Evolutionary conservation across 2,888 invertebrate species (phyloP).

Genomic region (Dicyrtomina minuta): DNA sequence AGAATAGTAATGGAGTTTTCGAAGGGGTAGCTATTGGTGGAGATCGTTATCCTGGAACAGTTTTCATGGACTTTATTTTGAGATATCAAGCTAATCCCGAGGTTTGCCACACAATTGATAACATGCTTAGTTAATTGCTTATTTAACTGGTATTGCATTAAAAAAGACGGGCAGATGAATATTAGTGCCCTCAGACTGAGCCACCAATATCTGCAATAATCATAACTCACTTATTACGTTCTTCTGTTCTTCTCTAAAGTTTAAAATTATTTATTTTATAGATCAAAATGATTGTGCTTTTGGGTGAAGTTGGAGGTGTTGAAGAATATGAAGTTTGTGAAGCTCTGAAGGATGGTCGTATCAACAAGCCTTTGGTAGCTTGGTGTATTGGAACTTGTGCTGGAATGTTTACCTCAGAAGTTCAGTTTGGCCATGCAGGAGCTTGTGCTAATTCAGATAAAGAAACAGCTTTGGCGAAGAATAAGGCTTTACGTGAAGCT

Average conservation of each 20-base stretch:
- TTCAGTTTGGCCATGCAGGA: slow-evolving; percentile 99
- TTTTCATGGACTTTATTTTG: slow-evolving; percentile 95
- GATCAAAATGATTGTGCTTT: slow-evolving; percentile 89
- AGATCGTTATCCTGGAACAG: slow-evolving; percentile 96
- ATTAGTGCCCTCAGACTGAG: too few relatives aligned
- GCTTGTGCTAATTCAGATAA: slow-evolving; percentile 91
- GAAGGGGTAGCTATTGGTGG: slow-evolving; percentile 99
- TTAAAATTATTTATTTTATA: too few relatives aligned
- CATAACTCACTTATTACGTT: too few relatives aligned
- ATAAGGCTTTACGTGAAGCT: slow-evolving; percentile 74
- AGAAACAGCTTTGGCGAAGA: slow-evolving; percentile 93
- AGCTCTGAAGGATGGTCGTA: slow-evolving; percentile 74
- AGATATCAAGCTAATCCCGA: slow-evolving; percentile 69
- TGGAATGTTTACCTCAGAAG: slow-evolving; percentile 81
- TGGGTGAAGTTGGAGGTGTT: slow-evolving; percentile 98
- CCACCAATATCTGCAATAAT: too few relatives aligned
- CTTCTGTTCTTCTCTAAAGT: too few relatives aligned
- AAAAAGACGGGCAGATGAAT: too few relatives aligned
- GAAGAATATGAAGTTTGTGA: slow-evolving; percentile 96
- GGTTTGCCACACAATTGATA: slow-evolving; percentile 61
- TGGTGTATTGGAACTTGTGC: slow-evolving; percentile 79
- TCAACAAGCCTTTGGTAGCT: slow-evolving; percentile 92
- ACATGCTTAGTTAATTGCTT: too few relatives aligned
- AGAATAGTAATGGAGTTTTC: slow-evolving; percentile 93
- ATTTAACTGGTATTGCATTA: too few relatives aligned